These are phyloP conservation scores for Mayetiola destructor DNA, from an alignment of 2,888 invertebrate genomes.

Conservation along the genomic window DNA sequence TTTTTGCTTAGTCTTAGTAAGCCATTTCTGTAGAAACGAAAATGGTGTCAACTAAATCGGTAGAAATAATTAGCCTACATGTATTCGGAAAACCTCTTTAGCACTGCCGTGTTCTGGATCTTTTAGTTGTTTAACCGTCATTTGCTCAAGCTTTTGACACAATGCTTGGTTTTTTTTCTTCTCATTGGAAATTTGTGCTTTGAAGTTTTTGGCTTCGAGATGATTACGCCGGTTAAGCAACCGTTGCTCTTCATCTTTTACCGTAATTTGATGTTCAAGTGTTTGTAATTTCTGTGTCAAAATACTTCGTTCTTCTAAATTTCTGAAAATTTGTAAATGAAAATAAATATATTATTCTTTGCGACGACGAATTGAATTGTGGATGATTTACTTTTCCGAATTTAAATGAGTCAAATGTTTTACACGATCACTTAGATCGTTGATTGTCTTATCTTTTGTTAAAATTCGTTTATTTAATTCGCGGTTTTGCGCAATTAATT, in stretches of 20 bases:
- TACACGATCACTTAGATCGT: constrained; percentile 50
- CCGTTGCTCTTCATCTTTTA: constrained; percentile 48
- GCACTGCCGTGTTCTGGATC: constrained; percentile 2
- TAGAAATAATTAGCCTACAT: no score
- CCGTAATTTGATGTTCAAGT: constrained; percentile 39
- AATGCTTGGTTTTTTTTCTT: constrained; percentile 55
- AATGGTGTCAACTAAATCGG: no score
- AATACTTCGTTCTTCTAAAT: constrained; percentile 59
- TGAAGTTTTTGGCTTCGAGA: constrained; percentile 59
- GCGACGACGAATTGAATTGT: not conserved
- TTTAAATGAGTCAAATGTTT: constrained; percentile 54
- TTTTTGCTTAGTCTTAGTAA: no score
- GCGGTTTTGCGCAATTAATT: constrained; percentile 46
- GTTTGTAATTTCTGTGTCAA: constrained; percentile 48
- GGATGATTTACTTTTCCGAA: constrained; percentile 44
- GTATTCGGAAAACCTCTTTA: no score
- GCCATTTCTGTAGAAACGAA: no score
- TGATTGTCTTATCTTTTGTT: constrained; percentile 51
- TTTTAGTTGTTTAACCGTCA: constrained; percentile 16
- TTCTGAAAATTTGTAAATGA: constrained; percentile 26
- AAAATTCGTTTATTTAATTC: constrained; percentile 50
- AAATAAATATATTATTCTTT: constrained; percentile 9
- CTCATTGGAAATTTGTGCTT: constrained; percentile 53
- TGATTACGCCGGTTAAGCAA: constrained; percentile 52
- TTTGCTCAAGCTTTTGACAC: constrained; percentile 46